Conservation (phyloP, 1,140 invertebrate species). For the Yoshiicerus persimilis region DNA sequence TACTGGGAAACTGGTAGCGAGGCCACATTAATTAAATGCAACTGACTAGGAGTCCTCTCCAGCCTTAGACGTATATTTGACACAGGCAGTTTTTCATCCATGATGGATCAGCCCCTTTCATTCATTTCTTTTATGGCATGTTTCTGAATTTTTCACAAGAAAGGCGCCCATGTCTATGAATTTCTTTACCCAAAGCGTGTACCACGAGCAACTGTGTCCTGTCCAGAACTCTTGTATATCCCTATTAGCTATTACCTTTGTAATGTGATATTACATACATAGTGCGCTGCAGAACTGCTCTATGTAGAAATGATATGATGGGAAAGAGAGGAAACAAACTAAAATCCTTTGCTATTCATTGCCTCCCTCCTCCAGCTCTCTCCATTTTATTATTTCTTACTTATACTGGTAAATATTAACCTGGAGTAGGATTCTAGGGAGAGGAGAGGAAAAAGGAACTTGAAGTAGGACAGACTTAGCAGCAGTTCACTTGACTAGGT, state of each 20-base stretch:
- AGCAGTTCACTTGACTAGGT: no score
- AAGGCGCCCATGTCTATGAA: background rate
- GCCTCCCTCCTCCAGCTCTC: background rate
- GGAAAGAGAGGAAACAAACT: background rate
- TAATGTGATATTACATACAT: background rate
- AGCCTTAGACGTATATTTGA: background rate
- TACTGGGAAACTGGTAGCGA: background rate
- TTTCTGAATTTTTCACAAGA: constrained; percentile 1
- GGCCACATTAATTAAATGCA: constrained; percentile 21
- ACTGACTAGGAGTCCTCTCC: background rate
- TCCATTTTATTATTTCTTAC: background rate
- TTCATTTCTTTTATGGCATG: constrained; percentile 10
- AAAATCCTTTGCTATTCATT: background rate
- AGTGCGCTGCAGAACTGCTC: background rate
- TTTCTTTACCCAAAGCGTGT: background rate
- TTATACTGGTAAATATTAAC: background rate
- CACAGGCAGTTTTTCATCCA: constrained; percentile 18
- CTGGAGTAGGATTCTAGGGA: no score
- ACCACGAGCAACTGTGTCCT: background rate
- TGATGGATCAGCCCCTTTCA: constrained; percentile 29
- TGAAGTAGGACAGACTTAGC: background rate
- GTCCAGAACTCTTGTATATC: background rate
- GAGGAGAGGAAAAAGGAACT: no score
- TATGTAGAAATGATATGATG: background rate
- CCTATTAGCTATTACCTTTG: background rate